Base-by-base conservation (phyloP, 2,113 vertebrate species). In the Haplochromis burtoni region DNA sequence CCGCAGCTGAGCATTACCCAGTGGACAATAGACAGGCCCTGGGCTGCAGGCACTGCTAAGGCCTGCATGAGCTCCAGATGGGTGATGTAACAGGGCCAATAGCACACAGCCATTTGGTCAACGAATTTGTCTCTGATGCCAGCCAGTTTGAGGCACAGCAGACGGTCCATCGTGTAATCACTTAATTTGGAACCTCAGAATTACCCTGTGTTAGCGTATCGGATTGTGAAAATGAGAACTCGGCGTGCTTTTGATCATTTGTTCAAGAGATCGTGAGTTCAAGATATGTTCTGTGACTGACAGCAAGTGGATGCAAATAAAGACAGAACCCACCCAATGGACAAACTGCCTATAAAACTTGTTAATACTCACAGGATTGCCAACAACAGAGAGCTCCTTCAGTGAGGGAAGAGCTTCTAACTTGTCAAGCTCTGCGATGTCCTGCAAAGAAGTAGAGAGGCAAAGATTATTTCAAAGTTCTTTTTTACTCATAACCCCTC, bases 391-490 rank as follows among this genome's bases (percentile, higher is more conserved):
- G 90, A 98, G 96, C 86, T 98, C 97, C 31, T 86, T 95, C 85
- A 98, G 94, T 10, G 95, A 97, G 76, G 97, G 95, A 84, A 98
- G 95, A 84, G 87, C 91, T 33, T 97, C 96, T 80, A 98, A 94
- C 89, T 98, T 98, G 86, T 98, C 97, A 80, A 98, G 92, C 94
- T 98, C 97, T 53, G 94, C 40, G 13, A 97, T 90, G 63, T 98
- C 97, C 97, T 98, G 71, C 14, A 88, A 89, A 78, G 33, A 89
- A 86, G 29, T 6, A 83, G 21, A 89, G 12, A 85, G 86, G 86
- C 9, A 86, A 51, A 54, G 7, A 83, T 82, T 59, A 59, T 38
- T 54, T 66, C 84, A 3, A 29, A 78, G 45, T 83, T 53, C 6
- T 79, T 81, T 61, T 59, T 29, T 7, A 54, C 29, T 54, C n/a